Conservation (phyloP, 2,888 invertebrate species). For the Metopia argyrocephala region DNA sequence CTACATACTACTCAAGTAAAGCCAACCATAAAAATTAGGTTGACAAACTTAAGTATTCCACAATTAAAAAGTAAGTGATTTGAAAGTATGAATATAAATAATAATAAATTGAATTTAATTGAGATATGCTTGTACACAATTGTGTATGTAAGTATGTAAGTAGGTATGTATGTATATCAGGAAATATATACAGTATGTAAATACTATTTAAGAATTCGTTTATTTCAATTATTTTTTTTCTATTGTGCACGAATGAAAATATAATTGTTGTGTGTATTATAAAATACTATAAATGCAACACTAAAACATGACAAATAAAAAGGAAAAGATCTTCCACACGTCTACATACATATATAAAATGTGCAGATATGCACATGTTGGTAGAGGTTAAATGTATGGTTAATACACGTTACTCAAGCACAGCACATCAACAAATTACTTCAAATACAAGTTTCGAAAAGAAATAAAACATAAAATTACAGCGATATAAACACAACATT, state of each 20-base stretch:
- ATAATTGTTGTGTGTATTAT: too few relatives aligned
- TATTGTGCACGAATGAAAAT: not conserved
- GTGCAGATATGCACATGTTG: too few relatives aligned
- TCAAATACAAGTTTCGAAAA: not conserved
- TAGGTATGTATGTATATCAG: too few relatives aligned
- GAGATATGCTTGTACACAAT: not conserved
- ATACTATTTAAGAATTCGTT: too few relatives aligned
- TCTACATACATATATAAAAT: too few relatives aligned
- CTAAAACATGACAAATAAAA: not conserved
- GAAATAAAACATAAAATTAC: not conserved
- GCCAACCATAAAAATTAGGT: slow-evolving; percentile 50
- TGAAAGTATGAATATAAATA: not conserved
- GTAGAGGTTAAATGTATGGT: too few relatives aligned
- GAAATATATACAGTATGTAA: too few relatives aligned
- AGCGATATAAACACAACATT: slow-evolving; percentile 1
- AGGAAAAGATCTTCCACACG: too few relatives aligned
- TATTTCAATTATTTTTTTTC: not conserved
- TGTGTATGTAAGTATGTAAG: not conserved
- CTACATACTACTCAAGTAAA: slow-evolving; percentile 29
- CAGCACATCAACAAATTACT: not conserved
- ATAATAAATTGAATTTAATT: not conserved
- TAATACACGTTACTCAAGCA: too few relatives aligned
- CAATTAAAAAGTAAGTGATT: not conserved
- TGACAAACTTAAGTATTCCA: slow-evolving; percentile 37
- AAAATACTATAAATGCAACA: not conserved